phyloP scores from a whole-genome alignment of 2,113 vertebrate genomes.

The Lepisosteus oculatus region DNA sequence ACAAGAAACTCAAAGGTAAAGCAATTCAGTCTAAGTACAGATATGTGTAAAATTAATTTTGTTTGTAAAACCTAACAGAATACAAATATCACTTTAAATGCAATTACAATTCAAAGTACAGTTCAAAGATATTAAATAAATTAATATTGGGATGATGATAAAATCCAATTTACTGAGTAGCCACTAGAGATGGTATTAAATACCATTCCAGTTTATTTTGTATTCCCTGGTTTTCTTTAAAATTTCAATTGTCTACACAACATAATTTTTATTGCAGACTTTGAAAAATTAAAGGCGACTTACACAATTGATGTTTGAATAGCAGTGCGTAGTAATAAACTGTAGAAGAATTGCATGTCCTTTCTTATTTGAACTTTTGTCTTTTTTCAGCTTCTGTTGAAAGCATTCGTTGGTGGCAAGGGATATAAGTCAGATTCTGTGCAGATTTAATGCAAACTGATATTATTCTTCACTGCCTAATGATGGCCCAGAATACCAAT shows the following conservation, averaged over 20 bases:
- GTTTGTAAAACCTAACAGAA: not conserved
- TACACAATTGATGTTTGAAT: slow-evolving; percentile 49
- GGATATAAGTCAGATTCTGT: not conserved
- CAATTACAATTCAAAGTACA: slow-evolving; percentile 5
- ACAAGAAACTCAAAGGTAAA: no score
- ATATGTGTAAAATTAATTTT: not conserved
- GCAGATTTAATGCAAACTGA: slow-evolving; percentile 21
- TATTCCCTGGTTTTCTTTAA: slow-evolving; percentile 30
- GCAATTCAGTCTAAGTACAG: not conserved
- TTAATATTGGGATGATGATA: slow-evolving; percentile 30
- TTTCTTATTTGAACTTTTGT: slow-evolving; percentile 50
- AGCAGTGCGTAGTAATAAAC: slow-evolving; percentile 48
- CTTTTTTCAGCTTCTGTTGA: slow-evolving; percentile 38
- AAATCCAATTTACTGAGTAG: slow-evolving; percentile 40
- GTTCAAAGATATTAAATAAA: slow-evolving; percentile 30
- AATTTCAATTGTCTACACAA: slow-evolving; percentile 33
- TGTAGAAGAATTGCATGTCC: slow-evolving; percentile 34
- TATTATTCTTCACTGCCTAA: slow-evolving; percentile 16
- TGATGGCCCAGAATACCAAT: slow-evolving; percentile 32
- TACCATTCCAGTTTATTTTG: slow-evolving; percentile 31
- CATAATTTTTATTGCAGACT: slow-evolving; percentile 34
- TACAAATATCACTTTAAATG: slow-evolving; percentile 6
- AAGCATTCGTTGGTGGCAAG: slow-evolving; percentile 12
- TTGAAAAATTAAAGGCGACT: slow-evolving; percentile 55
- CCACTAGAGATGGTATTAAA: slow-evolving; percentile 35